Percentiles rank a stretch among this genome's conserved stretches.
phyloP scores from a whole-genome alignment of 2,113 vertebrate species.

The Cathartes aura region DNA sequence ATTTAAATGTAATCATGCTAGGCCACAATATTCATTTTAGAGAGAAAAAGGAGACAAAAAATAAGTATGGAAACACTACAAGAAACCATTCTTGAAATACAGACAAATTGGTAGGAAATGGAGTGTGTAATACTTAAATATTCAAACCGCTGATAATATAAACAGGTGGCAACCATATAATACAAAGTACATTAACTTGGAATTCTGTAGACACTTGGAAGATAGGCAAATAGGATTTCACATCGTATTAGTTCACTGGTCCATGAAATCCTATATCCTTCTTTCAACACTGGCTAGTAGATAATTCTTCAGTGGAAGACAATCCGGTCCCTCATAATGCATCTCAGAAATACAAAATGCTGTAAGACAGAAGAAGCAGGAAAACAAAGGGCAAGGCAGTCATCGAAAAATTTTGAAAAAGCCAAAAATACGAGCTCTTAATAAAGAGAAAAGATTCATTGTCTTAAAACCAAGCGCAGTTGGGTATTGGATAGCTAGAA shows the following conservation, averaged over 20 bases:
- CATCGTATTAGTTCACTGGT: slow-evolving; percentile 19
- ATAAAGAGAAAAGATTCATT: background rate
- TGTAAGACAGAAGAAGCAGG: background rate
- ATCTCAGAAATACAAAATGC: background rate
- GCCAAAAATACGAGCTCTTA: background rate
- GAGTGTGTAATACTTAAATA: slow-evolving; percentile 46
- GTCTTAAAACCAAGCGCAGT: background rate
- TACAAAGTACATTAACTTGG: slow-evolving; percentile 58
- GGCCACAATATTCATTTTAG: background rate
- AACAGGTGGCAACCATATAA: slow-evolving; percentile 56
- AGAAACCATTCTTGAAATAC: background rate
- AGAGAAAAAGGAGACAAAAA: background rate
- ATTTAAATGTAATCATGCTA: background rate
- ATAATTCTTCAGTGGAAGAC: slow-evolving; percentile 36
- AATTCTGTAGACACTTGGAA: slow-evolving; percentile 49
- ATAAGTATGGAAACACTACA: background rate
- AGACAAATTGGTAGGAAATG: slow-evolving; percentile 31
- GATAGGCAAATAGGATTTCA: slow-evolving; percentile 62
- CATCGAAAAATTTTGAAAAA: background rate
- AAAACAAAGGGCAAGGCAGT: background rate
- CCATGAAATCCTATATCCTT: slow-evolving; percentile 49
- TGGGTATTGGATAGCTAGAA: background rate
- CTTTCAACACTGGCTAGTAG: slow-evolving; percentile 18
- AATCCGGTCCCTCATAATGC: background rate
- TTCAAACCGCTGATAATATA: slow-evolving; percentile 49